phyloP scores from a whole-genome alignment of 2,888 invertebrate species.

The Melikaiella ostensackeni region DNA sequence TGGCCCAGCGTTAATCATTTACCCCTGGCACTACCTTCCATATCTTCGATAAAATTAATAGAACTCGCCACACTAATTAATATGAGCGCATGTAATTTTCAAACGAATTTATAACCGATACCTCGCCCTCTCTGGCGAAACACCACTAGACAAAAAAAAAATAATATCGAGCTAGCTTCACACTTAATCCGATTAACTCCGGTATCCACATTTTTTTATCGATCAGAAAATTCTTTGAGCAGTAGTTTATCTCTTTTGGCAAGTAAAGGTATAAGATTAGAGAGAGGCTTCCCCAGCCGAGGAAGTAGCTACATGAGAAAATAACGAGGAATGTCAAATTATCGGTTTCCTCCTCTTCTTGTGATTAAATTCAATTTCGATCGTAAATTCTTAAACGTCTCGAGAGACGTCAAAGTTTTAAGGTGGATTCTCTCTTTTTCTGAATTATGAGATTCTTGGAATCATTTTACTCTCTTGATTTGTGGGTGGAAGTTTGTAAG shows the following conservation, averaged over 20 bases:
- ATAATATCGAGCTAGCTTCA: background rate
- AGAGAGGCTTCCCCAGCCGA: background rate
- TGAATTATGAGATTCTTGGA: conserved; percentile 22
- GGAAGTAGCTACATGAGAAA: conserved; percentile 1
- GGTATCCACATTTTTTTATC: background rate
- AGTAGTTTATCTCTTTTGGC: conserved; percentile 6
- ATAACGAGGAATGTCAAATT: conserved; percentile 36
- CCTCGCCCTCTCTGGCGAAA: background rate
- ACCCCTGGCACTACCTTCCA: conserved; percentile 12
- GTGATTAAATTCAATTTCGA: conserved; percentile 30
- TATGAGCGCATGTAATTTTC: conserved; percentile 17
- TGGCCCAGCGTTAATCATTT: conserved; percentile 45
- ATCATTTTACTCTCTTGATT: background rate
- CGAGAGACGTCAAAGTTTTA: conserved; percentile 21
- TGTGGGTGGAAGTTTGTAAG: background rate
- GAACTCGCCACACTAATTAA: conserved; percentile 27
- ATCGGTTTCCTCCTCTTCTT: conserved; percentile 6
- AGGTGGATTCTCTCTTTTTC: background rate
- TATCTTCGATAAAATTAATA: conserved; percentile 22
- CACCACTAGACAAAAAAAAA: background rate
- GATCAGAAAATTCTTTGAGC: background rate
- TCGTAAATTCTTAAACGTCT: conserved; percentile 16
- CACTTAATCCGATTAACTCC: background rate
- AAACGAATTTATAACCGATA: background rate
- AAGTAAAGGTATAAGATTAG: background rate